These are phyloP conservation scores for Charina bottae DNA, from an alignment of 2,113 vertebrate genomes.

Conservation along the genomic window DNA sequence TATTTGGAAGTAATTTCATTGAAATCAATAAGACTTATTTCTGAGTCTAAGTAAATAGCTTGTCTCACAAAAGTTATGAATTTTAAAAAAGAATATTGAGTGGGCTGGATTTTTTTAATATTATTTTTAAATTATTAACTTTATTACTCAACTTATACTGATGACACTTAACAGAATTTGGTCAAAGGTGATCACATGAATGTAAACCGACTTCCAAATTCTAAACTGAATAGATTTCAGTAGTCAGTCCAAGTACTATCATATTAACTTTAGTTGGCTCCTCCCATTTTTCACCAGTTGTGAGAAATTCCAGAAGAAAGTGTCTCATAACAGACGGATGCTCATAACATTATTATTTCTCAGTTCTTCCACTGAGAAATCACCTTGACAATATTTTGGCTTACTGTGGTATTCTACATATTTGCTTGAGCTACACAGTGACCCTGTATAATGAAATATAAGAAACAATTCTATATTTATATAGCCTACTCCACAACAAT, in stretches of 20 bases:
- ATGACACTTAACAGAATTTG: not conserved
- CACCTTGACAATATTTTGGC: not conserved
- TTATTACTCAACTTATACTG: not conserved
- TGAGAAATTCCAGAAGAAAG: not conserved
- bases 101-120: not conserved
- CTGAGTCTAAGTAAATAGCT: not conserved
- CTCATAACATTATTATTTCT: not conserved
- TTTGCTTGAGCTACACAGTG: not conserved
- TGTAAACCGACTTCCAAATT: not conserved
- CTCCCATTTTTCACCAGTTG: not conserved
- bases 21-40: conserved; percentile 11
- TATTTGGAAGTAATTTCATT: not conserved
- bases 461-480: conserved; percentile 40
- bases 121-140: conserved; percentile 17
- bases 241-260: not conserved
- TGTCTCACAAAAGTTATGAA: conserved; percentile 16
- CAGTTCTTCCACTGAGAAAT: not conserved
- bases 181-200: not conserved
- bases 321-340: not conserved
- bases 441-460: conserved; percentile 32
- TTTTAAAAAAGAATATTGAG: conserved; percentile 11
- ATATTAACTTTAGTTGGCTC: not conserved
- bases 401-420: conserved; percentile 13
- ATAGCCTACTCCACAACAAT: conserved; percentile 23
- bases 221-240: not conserved